These are phyloP conservation scores for Polyommatus iphigenia DNA, from an alignment of 2,888 invertebrate species.

Conservation along the genomic window DNA sequence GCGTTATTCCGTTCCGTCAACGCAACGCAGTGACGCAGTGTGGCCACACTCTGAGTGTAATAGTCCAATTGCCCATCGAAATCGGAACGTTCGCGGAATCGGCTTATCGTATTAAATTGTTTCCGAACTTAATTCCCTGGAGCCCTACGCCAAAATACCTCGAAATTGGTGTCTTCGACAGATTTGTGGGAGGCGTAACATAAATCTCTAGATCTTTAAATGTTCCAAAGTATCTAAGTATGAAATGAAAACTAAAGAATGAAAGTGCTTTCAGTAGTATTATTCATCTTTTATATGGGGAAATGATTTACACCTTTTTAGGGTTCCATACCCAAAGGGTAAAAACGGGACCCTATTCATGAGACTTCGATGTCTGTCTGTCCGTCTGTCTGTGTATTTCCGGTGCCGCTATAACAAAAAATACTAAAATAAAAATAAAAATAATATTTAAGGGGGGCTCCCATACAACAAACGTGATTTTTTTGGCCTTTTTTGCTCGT, in stretches of 20 bases:
- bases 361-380: no score
- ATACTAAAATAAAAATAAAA: no score
- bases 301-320: no score
- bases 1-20: background rate
- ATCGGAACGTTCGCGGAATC: background rate
- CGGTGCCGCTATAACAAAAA: no score
- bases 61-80: background rate
- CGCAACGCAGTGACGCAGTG: background rate
- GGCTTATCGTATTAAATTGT: constrained; percentile 11
- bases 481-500: no score
- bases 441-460: no score
- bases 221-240: background rate
- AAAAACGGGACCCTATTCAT: no score
- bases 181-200: background rate
- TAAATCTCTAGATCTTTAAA: background rate
- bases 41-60: background rate
- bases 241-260: no score
- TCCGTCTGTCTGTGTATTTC: no score
- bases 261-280: background rate
- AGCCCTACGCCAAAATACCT: background rate
- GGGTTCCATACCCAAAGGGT: no score
- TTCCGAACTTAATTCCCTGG: background rate
- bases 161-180: background rate
- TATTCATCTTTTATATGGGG: background rate
- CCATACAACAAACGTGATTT: no score